Evolutionary conservation across 2,888 invertebrate species (phyloP), one percentile per base, ranked within the genome.

Genomic region (Pandemis heparana): DNA sequence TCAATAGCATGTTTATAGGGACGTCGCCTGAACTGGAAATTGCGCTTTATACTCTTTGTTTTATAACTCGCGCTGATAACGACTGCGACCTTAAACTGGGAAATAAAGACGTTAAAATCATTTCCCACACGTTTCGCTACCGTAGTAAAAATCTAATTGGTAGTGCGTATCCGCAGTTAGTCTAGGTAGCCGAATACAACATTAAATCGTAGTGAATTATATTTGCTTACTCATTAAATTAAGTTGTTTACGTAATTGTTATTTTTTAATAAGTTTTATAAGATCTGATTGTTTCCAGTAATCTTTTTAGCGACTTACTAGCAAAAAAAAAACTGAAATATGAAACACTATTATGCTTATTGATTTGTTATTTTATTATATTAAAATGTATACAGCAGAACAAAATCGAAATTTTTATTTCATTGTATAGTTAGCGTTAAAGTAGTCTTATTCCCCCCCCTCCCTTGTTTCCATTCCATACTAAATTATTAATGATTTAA

Each of bases 21-120:
- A 97, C 97, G 1, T 98, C 98, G 69, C 99, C 99, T 0, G 99
- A 99, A 90, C 93, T 98, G 77, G 99, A 99, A 89, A 95, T 99
- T 91, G 97, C 98, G 0, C 88, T 99, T 3, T 99, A 98, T 87
- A 97, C 98, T 0, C 95, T 98, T 5, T 99, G 99, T 85, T 98
- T 97, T 87, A 92, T 97, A 60, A 92, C 97, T 14, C 95, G 98
- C 69, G 96, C 97, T 0, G 97, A 97, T 81, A 94, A 95, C 74
- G 95, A 96, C 6, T 98, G 98, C 81, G 96, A 96, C 0, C 94
- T 98, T 12, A 96, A 96, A 69, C 90, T 98, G 74, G 96, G 95
- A 75, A 97, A 96, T 48, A 96, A 96, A 75, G 95, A 95, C 77
- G 96, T 98, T 77, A 95, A 95, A 76, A 96, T 98, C 77, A 91